Conservation (phyloP, 2,797 vertebrate genomes). For the Prunella strophiata region DNA sequence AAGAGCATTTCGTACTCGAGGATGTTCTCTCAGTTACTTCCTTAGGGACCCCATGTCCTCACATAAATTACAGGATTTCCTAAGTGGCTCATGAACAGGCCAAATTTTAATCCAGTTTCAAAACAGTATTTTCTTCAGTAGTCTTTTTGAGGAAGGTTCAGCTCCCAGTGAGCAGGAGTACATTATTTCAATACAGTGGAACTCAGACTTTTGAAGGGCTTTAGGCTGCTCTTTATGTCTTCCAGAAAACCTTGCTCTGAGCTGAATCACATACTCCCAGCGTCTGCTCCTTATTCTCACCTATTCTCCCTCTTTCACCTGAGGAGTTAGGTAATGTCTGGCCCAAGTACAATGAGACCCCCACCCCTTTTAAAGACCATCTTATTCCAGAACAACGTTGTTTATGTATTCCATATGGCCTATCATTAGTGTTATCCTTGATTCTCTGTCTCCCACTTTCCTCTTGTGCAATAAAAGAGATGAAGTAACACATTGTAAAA, state of each 20-base stretch:
- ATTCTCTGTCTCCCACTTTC: constrained; percentile 61
- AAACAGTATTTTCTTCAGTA: background rate
- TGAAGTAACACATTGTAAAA: constrained; percentile 60
- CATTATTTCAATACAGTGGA: background rate
- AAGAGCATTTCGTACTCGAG: background rate
- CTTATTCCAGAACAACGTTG: constrained; percentile 51
- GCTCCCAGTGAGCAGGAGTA: background rate
- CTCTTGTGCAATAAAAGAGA: constrained; percentile 45
- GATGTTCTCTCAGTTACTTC: background rate
- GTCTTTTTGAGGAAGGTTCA: background rate
- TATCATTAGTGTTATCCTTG: constrained; percentile 36
- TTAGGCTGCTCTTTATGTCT: constrained; percentile 49
- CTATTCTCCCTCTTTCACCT: constrained; percentile 48
- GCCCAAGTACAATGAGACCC: background rate
- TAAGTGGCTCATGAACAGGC: background rate
- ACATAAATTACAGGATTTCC: background rate
- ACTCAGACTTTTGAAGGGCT: background rate
- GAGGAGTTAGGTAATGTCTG: constrained; percentile 61
- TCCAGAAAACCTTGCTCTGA: constrained; percentile 47
- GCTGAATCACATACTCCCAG: background rate
- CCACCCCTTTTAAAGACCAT: background rate
- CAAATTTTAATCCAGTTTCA: background rate
- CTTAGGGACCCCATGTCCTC: background rate
- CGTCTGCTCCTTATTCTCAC: constrained; percentile 58
- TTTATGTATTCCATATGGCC: constrained; percentile 66